Percentiles rank a stretch among this genome's conserved stretches.
phyloP scores from a whole-genome alignment of 2,797 vertebrate genomes.

The Darevskia nairensis region DNA sequence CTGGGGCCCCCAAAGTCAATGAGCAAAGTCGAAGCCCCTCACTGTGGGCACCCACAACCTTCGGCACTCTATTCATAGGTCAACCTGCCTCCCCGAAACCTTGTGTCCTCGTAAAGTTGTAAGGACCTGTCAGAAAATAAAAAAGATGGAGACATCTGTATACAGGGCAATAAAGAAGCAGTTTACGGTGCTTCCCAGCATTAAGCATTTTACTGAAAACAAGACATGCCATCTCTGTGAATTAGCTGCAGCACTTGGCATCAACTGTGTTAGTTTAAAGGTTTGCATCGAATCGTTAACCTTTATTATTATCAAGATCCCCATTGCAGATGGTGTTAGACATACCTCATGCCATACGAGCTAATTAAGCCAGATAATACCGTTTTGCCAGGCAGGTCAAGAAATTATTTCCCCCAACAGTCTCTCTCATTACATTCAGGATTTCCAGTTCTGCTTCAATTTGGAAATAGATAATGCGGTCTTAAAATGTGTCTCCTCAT shows the following conservation, averaged over 20 bases:
- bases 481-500: slow-evolving; percentile 8
- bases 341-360: slow-evolving; percentile 27
- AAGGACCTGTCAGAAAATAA: slow-evolving; percentile 53
- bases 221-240: slow-evolving; percentile 27
- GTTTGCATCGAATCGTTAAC: slow-evolving; percentile 1
- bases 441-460: slow-evolving; percentile 15
- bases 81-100: no score
- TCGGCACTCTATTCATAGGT: no score
- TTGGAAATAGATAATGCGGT: not conserved
- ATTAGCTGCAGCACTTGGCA: slow-evolving; percentile 42
- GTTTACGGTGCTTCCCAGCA: slow-evolving; percentile 44
- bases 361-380: slow-evolving; percentile 40
- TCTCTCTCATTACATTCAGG: slow-evolving; percentile 11
- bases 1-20: no score
- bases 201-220: slow-evolving; percentile 59
- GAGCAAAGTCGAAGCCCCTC: no score
- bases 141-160: slow-evolving; percentile 60
- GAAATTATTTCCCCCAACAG: slow-evolving; percentile 24
- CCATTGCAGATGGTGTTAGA: slow-evolving; percentile 34
- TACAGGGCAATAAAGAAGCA: slow-evolving; percentile 64
- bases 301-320: slow-evolving; percentile 46
- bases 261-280: slow-evolving; percentile 31
- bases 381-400: slow-evolving; percentile 41
- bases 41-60: no score
- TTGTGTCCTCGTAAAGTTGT: slow-evolving; percentile 52